These are phyloP conservation scores for Dermatophagoides farinae DNA, from an alignment of 1,140 invertebrate species.

Conservation along the genomic window DNA sequence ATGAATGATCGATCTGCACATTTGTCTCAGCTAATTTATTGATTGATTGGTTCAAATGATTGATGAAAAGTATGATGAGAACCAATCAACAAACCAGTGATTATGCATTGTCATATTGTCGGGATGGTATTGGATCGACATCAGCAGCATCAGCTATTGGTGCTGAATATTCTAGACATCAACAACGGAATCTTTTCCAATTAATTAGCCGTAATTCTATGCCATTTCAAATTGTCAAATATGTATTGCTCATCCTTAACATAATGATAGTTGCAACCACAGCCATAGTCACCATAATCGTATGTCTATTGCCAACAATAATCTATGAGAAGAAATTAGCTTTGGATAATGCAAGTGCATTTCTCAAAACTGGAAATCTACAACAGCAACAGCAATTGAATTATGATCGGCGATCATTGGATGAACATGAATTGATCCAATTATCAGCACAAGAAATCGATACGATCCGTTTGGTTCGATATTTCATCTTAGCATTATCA, in stretches of 20 bases:
- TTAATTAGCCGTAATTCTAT: neutral
- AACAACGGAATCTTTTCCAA: neutral
- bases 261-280: conserved; percentile 2
- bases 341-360: neutral
- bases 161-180: neutral
- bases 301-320: conserved; percentile 1
- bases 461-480: conserved; percentile 1
- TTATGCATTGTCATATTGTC: too few relatives aligned
- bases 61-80: too few relatives aligned
- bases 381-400: neutral
- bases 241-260: neutral
- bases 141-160: too few relatives aligned
- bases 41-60: too few relatives aligned
- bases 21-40: too few relatives aligned
- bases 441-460: neutral
- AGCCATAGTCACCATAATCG: neutral
- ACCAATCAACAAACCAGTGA: too few relatives aligned
- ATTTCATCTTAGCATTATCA: neutral
- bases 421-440: neutral
- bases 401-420: neutral
- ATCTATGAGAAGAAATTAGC: conserved; percentile 1
- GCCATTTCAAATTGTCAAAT: neutral
- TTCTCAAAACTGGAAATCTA: neutral
- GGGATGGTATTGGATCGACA: too few relatives aligned
- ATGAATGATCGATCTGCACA: too few relatives aligned